Conservation (phyloP, 2,113 vertebrate species). For the Channa maculata region DNA sequence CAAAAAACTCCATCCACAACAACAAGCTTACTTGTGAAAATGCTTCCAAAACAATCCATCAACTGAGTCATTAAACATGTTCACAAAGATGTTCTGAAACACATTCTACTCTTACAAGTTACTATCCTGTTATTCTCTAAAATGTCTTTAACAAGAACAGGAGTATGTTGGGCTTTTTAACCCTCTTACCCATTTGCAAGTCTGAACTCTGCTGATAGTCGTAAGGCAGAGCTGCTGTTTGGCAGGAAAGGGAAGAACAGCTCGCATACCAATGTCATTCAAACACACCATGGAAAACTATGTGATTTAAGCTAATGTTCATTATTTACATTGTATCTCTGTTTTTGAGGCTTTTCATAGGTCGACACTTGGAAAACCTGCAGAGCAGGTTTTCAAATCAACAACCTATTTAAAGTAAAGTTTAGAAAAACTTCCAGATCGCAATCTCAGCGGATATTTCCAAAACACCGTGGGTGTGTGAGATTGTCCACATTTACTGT, state of each 20-base stretch:
- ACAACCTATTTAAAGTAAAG: background rate
- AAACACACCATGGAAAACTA: slow-evolving; percentile 12
- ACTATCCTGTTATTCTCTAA: too few species aligned
- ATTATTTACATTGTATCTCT: background rate
- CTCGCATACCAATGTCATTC: slow-evolving; percentile 52
- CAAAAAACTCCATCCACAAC: too few species aligned
- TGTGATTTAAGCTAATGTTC: background rate
- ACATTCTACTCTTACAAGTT: too few species aligned
- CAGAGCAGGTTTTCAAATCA: background rate
- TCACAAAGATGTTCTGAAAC: too few species aligned
- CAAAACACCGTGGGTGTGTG: too few species aligned
- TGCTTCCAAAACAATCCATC: too few species aligned
- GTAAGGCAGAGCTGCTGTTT: slow-evolving; percentile 26
- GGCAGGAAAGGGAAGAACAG: slow-evolving; percentile 51
- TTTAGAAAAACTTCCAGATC: background rate
- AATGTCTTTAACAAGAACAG: too few species aligned
- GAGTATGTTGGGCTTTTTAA: too few species aligned
- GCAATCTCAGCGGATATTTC: background rate
- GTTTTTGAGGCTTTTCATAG: background rate
- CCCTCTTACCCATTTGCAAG: too few species aligned
- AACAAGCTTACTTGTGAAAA: too few species aligned
- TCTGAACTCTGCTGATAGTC: too few species aligned
- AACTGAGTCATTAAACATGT: too few species aligned
- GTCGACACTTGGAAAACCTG: background rate
- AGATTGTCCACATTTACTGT: background rate